phyloP scores from a whole-genome alignment of 2,888 invertebrate genomes.

The Phengaris alcon region DNA sequence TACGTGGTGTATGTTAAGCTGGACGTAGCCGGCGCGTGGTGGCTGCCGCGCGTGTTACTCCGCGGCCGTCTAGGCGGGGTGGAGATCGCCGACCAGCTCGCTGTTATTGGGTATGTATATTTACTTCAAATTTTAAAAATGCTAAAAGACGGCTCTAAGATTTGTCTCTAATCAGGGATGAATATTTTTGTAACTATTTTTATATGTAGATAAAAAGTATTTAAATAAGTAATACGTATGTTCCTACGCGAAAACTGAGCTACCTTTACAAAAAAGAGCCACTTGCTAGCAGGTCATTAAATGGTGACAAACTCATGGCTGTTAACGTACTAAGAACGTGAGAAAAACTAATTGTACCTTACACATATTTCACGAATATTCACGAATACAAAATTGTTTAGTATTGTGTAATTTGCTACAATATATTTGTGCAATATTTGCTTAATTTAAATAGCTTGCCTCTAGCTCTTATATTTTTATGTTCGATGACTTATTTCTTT shows the following conservation, averaged over 20 bases:
- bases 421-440: neutral
- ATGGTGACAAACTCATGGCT: too few relatives aligned
- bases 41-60: slow-evolving; percentile 88
- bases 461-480: neutral
- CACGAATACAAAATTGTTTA: neutral
- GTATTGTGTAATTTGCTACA: neutral
- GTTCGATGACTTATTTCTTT: neutral
- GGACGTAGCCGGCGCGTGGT: slow-evolving; percentile 92
- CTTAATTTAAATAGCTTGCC: neutral
- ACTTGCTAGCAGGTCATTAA: too few relatives aligned
- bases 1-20: slow-evolving; percentile 92
- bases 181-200: too few relatives aligned
- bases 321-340: too few relatives aligned
- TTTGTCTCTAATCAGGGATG: too few relatives aligned
- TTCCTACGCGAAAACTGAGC: too few relatives aligned
- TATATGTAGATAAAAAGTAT: too few relatives aligned
- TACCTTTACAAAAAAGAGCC: too few relatives aligned
- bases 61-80: slow-evolving; percentile 92
- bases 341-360: too few relatives aligned
- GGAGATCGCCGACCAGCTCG: slow-evolving; percentile 95
- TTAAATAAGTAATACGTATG: too few relatives aligned
- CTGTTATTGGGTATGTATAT: slow-evolving; percentile 82
- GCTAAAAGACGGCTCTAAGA: too few relatives aligned
- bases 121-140: too few relatives aligned
- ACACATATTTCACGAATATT: neutral